Percentiles rank a stretch among this genome's conserved stretches.
These are phyloP conservation scores for Melanostoma mellinum DNA, from an alignment of 2,888 invertebrate genomes.

Conservation along the genomic window DNA sequence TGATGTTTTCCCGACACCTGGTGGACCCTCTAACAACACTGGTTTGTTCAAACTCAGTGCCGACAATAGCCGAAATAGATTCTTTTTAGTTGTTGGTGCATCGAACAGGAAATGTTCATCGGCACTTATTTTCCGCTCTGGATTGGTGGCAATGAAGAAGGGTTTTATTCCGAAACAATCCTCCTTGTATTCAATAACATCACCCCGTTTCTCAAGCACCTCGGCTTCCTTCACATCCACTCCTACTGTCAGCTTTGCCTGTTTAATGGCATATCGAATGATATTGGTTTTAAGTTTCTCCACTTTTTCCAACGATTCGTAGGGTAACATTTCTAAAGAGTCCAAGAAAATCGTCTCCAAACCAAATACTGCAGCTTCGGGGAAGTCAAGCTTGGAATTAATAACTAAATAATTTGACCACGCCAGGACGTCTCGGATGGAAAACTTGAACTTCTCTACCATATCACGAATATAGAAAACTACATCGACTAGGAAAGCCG, in stretches of 20 bases:
- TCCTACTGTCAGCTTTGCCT: constrained; percentile 82
- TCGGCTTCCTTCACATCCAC: constrained; percentile 80
- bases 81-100: constrained; percentile 90
- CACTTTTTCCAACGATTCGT: constrained; percentile 85
- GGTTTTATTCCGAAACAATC: constrained; percentile 88
- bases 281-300: constrained; percentile 83
- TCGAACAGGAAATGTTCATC: constrained; percentile 86
- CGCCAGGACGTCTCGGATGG: constrained; percentile 94
- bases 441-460: constrained; percentile 91
- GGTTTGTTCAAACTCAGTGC: constrained; percentile 96
- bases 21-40: constrained; percentile 97
- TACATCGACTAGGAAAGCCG: constrained; percentile 90
- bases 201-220: constrained; percentile 80
- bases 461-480: constrained; percentile 90
- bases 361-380: constrained; percentile 92
- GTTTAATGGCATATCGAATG: constrained; percentile 84
- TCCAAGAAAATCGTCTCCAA: constrained; percentile 95
- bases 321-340: constrained; percentile 91
- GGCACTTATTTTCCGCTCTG: constrained; percentile 57
- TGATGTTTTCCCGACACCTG: constrained; percentile 99
- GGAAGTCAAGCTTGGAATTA: constrained; percentile 77
- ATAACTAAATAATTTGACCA: constrained; percentile 94
- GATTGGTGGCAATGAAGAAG: constrained; percentile 84
- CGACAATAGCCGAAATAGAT: constrained; percentile 92
- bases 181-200: constrained; percentile 70